A percentile compares a stretch with the other conserved stretches of the same genome.
Conservation (phyloP, 1,140 invertebrate genomes). For the Drosophila aff. region DNA sequence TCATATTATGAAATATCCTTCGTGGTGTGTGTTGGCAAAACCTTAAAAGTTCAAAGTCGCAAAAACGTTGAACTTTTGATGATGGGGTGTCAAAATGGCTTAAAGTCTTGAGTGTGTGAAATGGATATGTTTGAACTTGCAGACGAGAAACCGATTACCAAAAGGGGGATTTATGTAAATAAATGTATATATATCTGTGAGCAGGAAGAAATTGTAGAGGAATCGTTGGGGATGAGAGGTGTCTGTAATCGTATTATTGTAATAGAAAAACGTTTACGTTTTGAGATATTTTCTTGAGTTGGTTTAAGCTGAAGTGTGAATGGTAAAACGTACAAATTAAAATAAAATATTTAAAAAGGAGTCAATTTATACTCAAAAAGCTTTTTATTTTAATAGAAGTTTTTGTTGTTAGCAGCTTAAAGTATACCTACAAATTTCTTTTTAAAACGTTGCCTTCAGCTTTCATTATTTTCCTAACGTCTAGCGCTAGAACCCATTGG, state of each 20-base stretch:
- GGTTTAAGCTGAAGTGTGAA: too few relatives aligned
- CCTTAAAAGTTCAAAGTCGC: slow-evolving; percentile 53
- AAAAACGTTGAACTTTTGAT: slow-evolving; percentile 31
- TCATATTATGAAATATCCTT: slow-evolving; percentile 31
- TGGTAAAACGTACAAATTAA: too few relatives aligned
- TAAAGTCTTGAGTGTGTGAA: slow-evolving; percentile 31
- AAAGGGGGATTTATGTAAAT: slow-evolving; percentile 35
- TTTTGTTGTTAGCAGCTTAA: too few relatives aligned
- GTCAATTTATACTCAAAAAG: too few relatives aligned
- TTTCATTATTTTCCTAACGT: too few relatives aligned
- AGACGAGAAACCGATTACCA: slow-evolving; percentile 32
- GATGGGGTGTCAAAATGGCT: slow-evolving; percentile 35
- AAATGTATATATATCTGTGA: slow-evolving; percentile 8
- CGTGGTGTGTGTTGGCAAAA: slow-evolving; percentile 1
- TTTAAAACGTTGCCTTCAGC: too few relatives aligned
- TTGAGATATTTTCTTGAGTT: background rate
- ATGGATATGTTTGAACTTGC: slow-evolving; percentile 34
- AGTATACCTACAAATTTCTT: too few relatives aligned
- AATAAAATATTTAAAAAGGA: too few relatives aligned
- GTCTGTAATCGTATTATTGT: slow-evolving; percentile 5
- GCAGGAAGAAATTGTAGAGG: slow-evolving; percentile 10
- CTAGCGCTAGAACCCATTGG: too few relatives aligned
- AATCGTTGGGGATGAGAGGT: background rate
- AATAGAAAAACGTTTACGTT: background rate
- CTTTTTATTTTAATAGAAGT: too few relatives aligned